Percentiles rank a stretch among this genome's conserved stretches.
phyloP scores from a whole-genome alignment of 2,113 vertebrate genomes.

The Delphinus delphis region DNA sequence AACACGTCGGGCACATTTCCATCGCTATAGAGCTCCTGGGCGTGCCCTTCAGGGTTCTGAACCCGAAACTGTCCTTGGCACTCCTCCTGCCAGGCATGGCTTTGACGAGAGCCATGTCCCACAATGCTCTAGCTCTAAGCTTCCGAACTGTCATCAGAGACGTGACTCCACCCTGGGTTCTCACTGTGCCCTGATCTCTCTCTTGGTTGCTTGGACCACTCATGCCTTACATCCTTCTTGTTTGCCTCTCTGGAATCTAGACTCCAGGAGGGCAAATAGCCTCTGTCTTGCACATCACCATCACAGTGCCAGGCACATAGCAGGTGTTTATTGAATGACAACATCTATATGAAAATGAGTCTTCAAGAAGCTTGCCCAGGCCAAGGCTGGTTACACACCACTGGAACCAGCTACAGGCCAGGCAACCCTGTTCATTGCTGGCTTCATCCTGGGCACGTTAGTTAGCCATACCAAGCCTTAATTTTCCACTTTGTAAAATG shows the following conservation, averaged over 20 bases:
- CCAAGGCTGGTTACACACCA: neutral
- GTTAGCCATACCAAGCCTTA: neutral
- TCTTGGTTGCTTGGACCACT: neutral
- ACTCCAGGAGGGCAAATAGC: neutral
- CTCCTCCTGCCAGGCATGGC: neutral
- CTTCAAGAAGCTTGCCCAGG: neutral
- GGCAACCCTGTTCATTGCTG: neutral
- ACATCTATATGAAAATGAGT: neutral
- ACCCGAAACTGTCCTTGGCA: neutral
- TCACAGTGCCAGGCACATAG: neutral
- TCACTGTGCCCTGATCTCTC: neutral
- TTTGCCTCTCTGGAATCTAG: neutral
- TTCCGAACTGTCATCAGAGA: neutral
- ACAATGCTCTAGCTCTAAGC: neutral
- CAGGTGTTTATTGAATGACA: neutral
- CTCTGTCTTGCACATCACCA: neutral
- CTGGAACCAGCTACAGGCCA: neutral
- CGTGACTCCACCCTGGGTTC: rapidly evolving
- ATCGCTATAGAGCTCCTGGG: neutral
- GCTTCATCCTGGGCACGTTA: neutral
- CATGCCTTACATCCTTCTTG: neutral
- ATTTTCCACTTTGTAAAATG: neutral
- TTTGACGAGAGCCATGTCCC: neutral
- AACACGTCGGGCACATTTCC: neutral
- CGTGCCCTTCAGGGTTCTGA: neutral